Percentiles rank a stretch among this genome's conserved stretches.
Evolutionary conservation across 2,113 vertebrate species (phyloP).

Genomic region (Tachycineta bicolor): DNA sequence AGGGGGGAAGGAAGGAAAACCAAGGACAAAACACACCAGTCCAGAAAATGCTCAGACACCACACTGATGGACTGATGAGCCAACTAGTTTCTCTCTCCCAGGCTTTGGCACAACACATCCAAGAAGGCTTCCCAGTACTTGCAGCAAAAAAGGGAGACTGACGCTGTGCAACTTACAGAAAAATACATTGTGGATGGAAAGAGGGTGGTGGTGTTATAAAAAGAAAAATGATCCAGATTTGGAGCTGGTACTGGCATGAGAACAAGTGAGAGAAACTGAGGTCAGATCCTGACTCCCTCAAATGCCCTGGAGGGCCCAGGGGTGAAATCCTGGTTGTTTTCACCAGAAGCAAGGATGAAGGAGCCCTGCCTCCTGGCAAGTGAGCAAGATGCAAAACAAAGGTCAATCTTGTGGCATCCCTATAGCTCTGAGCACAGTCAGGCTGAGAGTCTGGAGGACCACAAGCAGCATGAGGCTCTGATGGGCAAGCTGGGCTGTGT

Average conservation of each 20-base stretch:
- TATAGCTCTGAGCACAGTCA: neutral
- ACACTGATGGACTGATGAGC: neutral
- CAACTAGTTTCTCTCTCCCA: neutral
- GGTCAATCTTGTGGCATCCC: neutral
- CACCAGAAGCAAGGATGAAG: neutral
- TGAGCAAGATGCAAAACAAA: neutral
- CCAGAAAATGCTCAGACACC: neutral
- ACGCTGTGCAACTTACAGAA: neutral
- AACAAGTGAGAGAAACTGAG: neutral
- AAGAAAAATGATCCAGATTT: neutral
- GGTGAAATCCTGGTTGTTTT: neutral
- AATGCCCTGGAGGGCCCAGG: neutral
- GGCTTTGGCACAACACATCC: neutral
- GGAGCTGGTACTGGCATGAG: neutral
- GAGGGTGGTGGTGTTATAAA: neutral
- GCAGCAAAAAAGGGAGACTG: neutral
- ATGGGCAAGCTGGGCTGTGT: neutral
- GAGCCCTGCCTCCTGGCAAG: neutral
- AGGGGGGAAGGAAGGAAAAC: neutral
- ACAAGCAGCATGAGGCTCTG: neutral
- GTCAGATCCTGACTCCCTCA: neutral
- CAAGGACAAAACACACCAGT: neutral
- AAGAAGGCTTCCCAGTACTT: neutral
- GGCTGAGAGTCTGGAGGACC: neutral
- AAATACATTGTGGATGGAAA: neutral